Evolutionary conservation across 1,140 invertebrate genomes (phyloP).

Genomic region (Ceratina australensis): DNA sequence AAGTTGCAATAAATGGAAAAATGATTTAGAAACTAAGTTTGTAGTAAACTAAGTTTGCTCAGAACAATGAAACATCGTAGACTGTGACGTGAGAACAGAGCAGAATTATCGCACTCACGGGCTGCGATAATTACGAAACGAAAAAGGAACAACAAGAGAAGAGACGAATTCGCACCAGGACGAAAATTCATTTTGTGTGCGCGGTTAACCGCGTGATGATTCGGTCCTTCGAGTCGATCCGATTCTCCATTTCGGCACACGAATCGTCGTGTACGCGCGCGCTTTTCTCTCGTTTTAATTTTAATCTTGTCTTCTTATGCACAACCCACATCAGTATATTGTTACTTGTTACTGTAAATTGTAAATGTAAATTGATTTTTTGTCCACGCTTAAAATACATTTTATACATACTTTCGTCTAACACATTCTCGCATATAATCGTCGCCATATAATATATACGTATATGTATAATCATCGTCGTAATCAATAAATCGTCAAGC

Average conservation of each 20-base stretch:
- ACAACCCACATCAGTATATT: conserved; percentile 68
- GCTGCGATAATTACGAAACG: background rate
- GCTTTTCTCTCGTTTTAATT: conserved; percentile 22
- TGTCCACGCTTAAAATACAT: conserved; percentile 70
- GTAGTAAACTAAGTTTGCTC: background rate
- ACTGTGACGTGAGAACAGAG: background rate
- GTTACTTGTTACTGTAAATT: conserved; percentile 62
- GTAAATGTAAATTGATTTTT: conserved; percentile 63
- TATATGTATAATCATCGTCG: conserved; percentile 31
- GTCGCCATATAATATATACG: conserved; percentile 24
- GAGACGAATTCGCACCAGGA: conserved; percentile 2
- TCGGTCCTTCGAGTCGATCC: conserved; percentile 23
- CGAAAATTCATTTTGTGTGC: conserved; percentile 13
- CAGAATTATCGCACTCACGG: background rate
- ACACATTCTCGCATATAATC: conserved; percentile 47
- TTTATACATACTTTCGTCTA: conserved; percentile 67
- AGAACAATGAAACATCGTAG: background rate
- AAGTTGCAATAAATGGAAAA: background rate
- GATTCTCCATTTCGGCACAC: conserved; percentile 60
- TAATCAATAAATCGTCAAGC: conserved; percentile 40
- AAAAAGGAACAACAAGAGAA: background rate
- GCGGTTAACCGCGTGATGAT: conserved; percentile 1
- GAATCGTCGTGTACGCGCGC: conserved; percentile 45
- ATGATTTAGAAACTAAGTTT: background rate
- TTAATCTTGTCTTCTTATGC: conserved; percentile 50